These are phyloP conservation scores for Drosophila insularis DNA, from an alignment of 1,140 invertebrate species.

Conservation along the genomic window DNA sequence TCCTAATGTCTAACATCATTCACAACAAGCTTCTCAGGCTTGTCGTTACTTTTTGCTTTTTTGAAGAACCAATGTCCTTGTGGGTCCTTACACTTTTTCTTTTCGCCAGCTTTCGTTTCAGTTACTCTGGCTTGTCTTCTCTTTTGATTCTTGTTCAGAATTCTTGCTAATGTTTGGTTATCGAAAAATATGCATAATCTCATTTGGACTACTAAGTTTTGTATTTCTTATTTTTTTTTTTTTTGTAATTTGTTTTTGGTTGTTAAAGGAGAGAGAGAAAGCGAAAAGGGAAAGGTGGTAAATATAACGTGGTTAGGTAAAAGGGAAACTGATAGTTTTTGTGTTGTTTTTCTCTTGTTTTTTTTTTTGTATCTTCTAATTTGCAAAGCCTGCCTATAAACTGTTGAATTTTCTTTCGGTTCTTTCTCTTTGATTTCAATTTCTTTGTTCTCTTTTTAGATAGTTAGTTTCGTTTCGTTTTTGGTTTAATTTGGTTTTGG, in stretches of 20 bases:
- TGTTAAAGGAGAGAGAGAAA: slow-evolving; percentile 1
- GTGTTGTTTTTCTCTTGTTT: slow-evolving; percentile 2
- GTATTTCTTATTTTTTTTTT: neutral
- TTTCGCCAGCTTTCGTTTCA: too few species aligned
- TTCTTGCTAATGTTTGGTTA: slow-evolving; percentile 5
- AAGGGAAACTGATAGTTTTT: neutral
- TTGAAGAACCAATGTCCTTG: neutral
- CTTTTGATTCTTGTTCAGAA: slow-evolving; percentile 26
- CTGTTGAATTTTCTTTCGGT: neutral
- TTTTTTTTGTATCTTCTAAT: neutral
- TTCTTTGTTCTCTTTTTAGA: slow-evolving; percentile 19
- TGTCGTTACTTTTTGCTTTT: neutral
- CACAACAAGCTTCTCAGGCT: slow-evolving; percentile 44
- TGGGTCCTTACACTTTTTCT: slow-evolving; percentile 13
- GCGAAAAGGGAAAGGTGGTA: neutral
- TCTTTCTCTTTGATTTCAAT: neutral
- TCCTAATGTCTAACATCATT: slow-evolving; percentile 80
- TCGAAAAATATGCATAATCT: slow-evolving; percentile 9
- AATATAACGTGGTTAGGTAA: neutral
- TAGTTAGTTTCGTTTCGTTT: slow-evolving; percentile 16
- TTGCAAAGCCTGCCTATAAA: slow-evolving; percentile 1
- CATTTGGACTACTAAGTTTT: slow-evolving; percentile 9
- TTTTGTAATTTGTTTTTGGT: too few species aligned
- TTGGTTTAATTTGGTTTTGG: neutral
- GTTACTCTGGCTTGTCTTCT: neutral